Evolutionary conservation across 2,888 invertebrate species (phyloP).

Genomic region (Tachystola acroxantha): DNA sequence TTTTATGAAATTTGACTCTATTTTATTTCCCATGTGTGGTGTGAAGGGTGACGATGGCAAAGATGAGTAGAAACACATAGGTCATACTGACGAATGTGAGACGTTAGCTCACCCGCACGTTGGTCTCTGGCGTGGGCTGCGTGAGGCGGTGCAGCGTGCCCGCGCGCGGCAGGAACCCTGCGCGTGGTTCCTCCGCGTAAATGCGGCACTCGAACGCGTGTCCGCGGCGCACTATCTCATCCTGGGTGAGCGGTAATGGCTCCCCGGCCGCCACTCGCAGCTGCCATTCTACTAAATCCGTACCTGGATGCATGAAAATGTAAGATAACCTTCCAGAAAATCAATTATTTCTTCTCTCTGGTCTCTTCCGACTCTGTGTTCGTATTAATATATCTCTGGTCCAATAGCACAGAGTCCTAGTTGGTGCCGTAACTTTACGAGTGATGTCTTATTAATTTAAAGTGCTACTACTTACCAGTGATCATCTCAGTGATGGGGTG

Average conservation of each 20-base stretch:
- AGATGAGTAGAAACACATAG: too few relatives aligned
- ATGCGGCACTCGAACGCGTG: conserved; percentile 98
- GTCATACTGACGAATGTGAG: too few relatives aligned
- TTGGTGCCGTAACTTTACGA: too few relatives aligned
- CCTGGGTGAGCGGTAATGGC: conserved; percentile 86
- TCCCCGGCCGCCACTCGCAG: conserved; percentile 93
- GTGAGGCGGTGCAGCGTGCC: conserved; percentile 87
- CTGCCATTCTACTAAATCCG: conserved; percentile 99
- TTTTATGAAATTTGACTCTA: too few relatives aligned
- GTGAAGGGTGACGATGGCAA: too few relatives aligned
- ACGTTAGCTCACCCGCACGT: conserved; percentile 82
- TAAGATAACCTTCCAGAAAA: too few relatives aligned
- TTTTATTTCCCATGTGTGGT: too few relatives aligned
- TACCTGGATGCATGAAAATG: conserved; percentile 77
- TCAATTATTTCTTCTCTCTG: too few relatives aligned
- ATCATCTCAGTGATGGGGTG: conserved; percentile 99
- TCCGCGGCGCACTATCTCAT: conserved; percentile 86
- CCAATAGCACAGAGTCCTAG: too few relatives aligned
- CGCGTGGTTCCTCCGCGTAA: conserved; percentile 93
- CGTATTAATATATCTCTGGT: too few relatives aligned
- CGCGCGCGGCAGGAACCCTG: conserved; percentile 95
- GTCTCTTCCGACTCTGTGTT: too few relatives aligned
- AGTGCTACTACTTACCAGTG: conserved; percentile 84
- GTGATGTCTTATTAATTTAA: too few relatives aligned
- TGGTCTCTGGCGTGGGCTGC: conserved; percentile 81